Evolutionary conservation across 2,797 vertebrate species (phyloP).

Genomic region (Poecilia gillii): DNA sequence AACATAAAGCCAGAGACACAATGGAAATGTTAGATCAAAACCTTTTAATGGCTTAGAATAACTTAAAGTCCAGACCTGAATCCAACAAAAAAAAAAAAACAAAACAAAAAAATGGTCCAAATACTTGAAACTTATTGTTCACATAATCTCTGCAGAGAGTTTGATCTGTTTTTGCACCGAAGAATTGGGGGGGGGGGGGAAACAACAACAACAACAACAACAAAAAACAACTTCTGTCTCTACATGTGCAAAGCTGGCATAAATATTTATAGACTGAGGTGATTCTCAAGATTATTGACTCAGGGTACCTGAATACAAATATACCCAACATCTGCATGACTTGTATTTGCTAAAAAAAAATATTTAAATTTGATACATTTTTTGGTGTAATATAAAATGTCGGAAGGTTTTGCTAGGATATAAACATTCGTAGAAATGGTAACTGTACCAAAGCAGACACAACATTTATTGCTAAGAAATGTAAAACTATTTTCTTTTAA

Average conservation of each 20-base stretch:
- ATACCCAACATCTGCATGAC: neutral
- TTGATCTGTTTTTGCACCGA: neutral
- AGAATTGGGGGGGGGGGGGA: neutral
- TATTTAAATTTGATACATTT: neutral
- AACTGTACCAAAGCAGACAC: neutral
- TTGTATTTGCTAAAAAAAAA: neutral
- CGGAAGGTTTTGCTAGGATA: neutral
- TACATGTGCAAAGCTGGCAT: neutral
- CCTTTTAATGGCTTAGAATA: neutral
- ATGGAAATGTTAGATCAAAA: constrained; percentile 1
- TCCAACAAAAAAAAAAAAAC: neutral
- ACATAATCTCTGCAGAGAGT: neutral
- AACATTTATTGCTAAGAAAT: neutral
- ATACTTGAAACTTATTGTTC: neutral
- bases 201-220: neutral
- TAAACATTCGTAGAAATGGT: neutral
- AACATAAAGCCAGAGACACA: neutral
- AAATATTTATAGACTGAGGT: neutral
- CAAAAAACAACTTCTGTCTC: neutral
- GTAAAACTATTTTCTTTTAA: neutral
- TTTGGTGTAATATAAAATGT: neutral
- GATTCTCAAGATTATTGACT: neutral
- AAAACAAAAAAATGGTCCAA: neutral
- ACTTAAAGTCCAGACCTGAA: neutral
- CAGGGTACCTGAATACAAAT: neutral